Evolutionary conservation across 2,888 invertebrate genomes (phyloP), one percentile per base, ranked within the genome.

Genomic region (Pollenia labialis): DNA sequence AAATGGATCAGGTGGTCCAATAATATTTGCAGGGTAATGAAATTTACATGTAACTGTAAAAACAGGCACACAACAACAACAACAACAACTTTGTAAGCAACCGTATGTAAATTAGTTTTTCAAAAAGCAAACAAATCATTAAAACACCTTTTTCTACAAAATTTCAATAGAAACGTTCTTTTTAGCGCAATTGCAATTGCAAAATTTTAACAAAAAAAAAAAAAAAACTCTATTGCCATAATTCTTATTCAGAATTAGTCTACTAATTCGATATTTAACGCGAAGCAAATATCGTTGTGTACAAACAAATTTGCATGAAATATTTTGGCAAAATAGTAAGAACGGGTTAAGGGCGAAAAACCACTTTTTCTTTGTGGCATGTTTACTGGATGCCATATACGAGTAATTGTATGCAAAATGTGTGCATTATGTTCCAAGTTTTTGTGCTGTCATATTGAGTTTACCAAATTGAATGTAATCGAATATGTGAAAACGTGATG

Each of bases 21-120:
- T n/a, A n/a, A n/a, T n/a, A n/a, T n/a, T n/a, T n/a, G n/a, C n/a
- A n/a, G n/a, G n/a, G n/a, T 68, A 68, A 68, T 48, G 66, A 68
- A 68, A 68, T 68, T 68, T 48, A 68, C 66, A 68, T 48, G 50
- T 68, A 68, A 68, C 66, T 32, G 48, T 48, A 68, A 68, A 68
- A 68, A 32, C 66, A 68, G 66, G 32, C 48, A 68, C 12, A n/a
- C n/a, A n/a, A n/a, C n/a, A n/a, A 64, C 48, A 68, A 68, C 3
- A 23, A 23, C 14, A 68, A 68, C 66, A 68, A 50, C 23, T 32
- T 48, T 68, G 66, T 48, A 68, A 48, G 48, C 66, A 68, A 23
- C 50, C 50, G 48, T 50, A 68, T 48, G 10, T 50, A 50, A 16
- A 64, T 44, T 16, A 16, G 16, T 42, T 16, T 44, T 16, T 8